Percentiles rank a stretch among this genome's conserved stretches.
Evolutionary conservation across 2,888 invertebrate genomes (phyloP).

Genomic region (Abrostola tripartita): DNA sequence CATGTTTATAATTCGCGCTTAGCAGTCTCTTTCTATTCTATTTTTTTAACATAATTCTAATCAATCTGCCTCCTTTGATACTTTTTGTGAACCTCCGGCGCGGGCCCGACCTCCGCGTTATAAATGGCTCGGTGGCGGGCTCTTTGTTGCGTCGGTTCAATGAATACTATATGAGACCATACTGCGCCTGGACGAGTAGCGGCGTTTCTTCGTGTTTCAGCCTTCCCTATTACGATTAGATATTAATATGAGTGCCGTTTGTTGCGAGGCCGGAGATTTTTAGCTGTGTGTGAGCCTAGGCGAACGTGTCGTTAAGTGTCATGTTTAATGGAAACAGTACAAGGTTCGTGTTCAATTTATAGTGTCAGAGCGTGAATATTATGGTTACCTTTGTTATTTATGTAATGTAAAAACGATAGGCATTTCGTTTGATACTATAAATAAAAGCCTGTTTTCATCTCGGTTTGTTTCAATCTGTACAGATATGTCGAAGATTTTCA

Average conservation of each 20-base stretch:
- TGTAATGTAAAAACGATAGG: too few relatives aligned
- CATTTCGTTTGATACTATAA: too few relatives aligned
- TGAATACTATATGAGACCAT: slow-evolving; percentile 57
- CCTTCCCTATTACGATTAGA: slow-evolving; percentile 43
- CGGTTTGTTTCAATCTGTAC: too few relatives aligned
- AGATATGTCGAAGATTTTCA: too few relatives aligned
- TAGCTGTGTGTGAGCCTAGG: neutral
- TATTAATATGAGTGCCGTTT: slow-evolving; percentile 42
- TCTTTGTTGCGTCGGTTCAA: slow-evolving; percentile 55
- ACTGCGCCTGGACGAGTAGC: slow-evolving; percentile 32
- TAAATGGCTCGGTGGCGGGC: slow-evolving; percentile 47
- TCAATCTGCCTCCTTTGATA: slow-evolving; percentile 45
- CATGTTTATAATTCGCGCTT: too few relatives aligned
- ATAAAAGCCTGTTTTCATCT: too few relatives aligned
- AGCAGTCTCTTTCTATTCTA: too few relatives aligned
- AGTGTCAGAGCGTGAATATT: too few relatives aligned
- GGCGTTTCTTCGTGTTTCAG: slow-evolving; percentile 40
- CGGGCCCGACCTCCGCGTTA: slow-evolving; percentile 34
- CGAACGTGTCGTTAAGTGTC: neutral
- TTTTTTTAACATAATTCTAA: slow-evolving; percentile 24
- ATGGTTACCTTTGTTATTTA: too few relatives aligned
- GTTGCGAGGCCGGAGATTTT: slow-evolving; percentile 20
- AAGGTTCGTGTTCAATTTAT: too few relatives aligned
- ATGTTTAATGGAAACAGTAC: neutral
- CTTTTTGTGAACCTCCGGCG: slow-evolving; percentile 27